Base-by-base conservation (phyloP, 2,797 vertebrate genomes). In the Rhinophrynus dorsalis region DNA sequence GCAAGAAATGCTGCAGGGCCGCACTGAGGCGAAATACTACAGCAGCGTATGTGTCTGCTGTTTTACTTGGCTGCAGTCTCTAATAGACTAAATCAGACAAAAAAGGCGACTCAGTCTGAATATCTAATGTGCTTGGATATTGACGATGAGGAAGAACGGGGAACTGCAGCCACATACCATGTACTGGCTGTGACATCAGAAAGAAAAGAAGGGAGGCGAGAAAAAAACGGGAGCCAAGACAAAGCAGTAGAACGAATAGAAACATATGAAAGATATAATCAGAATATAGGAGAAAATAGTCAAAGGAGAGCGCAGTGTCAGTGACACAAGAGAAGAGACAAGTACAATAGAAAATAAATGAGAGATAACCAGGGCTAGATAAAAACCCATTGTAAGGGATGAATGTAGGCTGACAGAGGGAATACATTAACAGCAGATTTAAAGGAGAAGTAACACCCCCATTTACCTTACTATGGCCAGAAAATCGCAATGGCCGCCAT, bases 11-110 rank as follows among this genome's bases (percentile, higher is more conserved):
- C 61, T 50, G 52, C 54, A 72, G 68, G 61, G 55, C 68, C 42
- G 33, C 5, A 33, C 6, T 38, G 59, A 48, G 21, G 42, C 38
- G 42, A 30, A 50, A 42, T 42, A 64, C 15, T 62, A 71, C 40
- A 56, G 32, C 52, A 13, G 51, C 55, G 37, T 42, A 38, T 33
- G 12, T 55, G 24, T 42, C 44, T 65, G 32, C 30, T 50, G 44
- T 66, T 66, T 73, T 66, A 73, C 61, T 66, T 66, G 69, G 69
- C 69, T 66, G 54, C 62, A 51, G 61, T n/a, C 54, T 45, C 69
- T 73, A 73, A 73, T 73, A 73, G 69, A 73, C 62, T 58, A 73
- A 66, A 66, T 59, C 69, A 66, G 69, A 73, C 69, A 66, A 65
- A 65, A 69, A 58, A 64, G 35, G 55, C 61, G 61, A 73, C 69